A percentile compares a stretch with the other conserved stretches of the same genome.
Conservation (phyloP, 2,888 invertebrate species). For the Molorchus minor region DNA sequence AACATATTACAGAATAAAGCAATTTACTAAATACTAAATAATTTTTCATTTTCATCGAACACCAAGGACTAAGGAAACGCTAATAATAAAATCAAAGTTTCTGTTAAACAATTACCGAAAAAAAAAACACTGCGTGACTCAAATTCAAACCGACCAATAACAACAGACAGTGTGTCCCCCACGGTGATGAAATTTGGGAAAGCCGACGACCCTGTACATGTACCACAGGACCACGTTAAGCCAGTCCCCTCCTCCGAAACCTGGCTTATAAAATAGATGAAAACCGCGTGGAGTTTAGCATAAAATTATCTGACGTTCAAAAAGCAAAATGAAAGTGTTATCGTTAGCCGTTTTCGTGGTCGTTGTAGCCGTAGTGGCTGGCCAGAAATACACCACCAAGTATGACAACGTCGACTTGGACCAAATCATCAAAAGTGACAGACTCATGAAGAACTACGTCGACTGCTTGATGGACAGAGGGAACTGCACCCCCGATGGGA, state of each 20-base stretch:
- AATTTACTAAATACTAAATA: too few species aligned
- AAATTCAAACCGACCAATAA: too few species aligned
- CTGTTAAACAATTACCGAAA: too few species aligned
- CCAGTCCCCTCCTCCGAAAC: constrained; percentile 1
- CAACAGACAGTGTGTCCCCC: background rate
- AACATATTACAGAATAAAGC: too few species aligned
- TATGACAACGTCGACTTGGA: constrained; percentile 76
- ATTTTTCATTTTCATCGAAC: too few species aligned
- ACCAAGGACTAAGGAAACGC: too few species aligned
- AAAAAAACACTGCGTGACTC: too few species aligned
- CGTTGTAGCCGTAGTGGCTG: constrained; percentile 5
- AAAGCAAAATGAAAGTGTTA: constrained; percentile 10
- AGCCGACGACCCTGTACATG: background rate
- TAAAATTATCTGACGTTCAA: too few species aligned
- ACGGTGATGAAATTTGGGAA: background rate
- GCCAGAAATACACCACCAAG: constrained; percentile 67
- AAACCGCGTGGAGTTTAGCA: background rate
- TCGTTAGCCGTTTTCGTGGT: constrained; percentile 8
- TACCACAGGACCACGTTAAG: background rate
- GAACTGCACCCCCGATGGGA: constrained; percentile 74
- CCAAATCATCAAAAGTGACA: constrained; percentile 71
- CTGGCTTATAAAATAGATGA: background rate
- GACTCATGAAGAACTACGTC: constrained; percentile 71
- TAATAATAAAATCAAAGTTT: too few species aligned
- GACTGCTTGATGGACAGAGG: constrained; percentile 72